Base-by-base conservation (phyloP, 2,888 invertebrate species). In the Macrosoma leucophasiata region DNA sequence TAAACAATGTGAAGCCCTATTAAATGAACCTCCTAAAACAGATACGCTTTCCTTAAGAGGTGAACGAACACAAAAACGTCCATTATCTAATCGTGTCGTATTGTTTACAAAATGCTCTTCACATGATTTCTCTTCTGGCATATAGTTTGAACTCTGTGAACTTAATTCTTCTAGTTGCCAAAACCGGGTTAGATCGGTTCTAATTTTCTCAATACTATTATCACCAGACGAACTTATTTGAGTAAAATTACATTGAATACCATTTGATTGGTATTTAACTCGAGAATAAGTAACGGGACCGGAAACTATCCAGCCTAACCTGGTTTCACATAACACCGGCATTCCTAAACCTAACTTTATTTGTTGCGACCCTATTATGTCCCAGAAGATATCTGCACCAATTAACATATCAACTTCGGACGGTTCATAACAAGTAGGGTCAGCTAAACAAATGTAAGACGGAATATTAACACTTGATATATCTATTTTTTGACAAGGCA, bases 301-400 rank as follows among this genome's bases (percentile, higher is more conserved):
- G 14, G 45, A 41, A 11, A 50, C 31, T 11, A 50, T 3, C 44
- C 43, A 50, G n/a, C 47, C 46, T 7, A 50, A 27, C 20, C 22
- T 40, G n/a, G 45, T 39, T 23, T 41, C 36, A 14, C 18, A 42
- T 7, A 50, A 33, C 3, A 36, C 29, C 1, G 50, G 43, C 4
- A 36, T 20, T 3, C 30, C 28, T 6, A 21, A 8, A 23, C 45
- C 44, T 26, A 50, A 31, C 3, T 29, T 17, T 5, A 43, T 39
- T 20, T 36, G 35, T 18, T 36, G 19, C 11, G 39, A 29, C 5
- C 43, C 41, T 26, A 51, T 28, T 12, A 50, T 14, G 19, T 42
- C 36, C 50, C 48, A 46, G 29, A 52, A 52, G 0, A 49, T 2
- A 22, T 49, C 45, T 10, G 41, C 54, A 7, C 52, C 50, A 0